phyloP scores from a whole-genome alignment of 2,797 vertebrate species.

The Poecilia wingei region DNA sequence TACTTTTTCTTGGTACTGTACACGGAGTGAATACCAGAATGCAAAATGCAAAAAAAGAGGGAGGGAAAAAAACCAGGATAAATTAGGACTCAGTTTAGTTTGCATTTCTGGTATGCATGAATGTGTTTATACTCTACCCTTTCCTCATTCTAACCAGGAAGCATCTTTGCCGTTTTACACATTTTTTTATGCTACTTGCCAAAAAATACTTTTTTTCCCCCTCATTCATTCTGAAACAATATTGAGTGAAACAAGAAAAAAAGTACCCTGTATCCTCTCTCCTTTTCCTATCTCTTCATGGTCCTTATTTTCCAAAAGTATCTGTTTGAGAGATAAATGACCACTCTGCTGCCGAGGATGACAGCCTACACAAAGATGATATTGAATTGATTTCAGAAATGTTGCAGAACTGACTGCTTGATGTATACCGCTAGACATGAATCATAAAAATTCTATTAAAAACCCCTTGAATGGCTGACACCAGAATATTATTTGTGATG shows the following conservation, averaged over 20 bases:
- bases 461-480: constrained; percentile 93
- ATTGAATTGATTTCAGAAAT: constrained; percentile 95
- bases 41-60: background rate
- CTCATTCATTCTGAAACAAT: constrained; percentile 42
- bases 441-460: constrained; percentile 99
- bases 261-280: constrained; percentile 64
- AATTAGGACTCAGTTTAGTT: background rate
- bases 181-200: constrained; percentile 21
- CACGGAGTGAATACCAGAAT: background rate
- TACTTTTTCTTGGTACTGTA: background rate
- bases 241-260: constrained; percentile 43
- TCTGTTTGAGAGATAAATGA: constrained; percentile 88
- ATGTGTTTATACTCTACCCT: background rate
- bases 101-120: background rate
- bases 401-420: constrained; percentile 89
- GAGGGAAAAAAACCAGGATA: background rate
- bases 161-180: constrained; percentile 15
- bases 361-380: constrained; percentile 90
- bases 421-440: constrained; percentile 91
- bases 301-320: constrained; percentile 84
- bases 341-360: constrained; percentile 75
- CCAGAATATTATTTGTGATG: constrained; percentile 95
- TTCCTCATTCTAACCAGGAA: background rate
- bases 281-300: constrained; percentile 60
- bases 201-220: constrained; percentile 26